phyloP scores from a whole-genome alignment of 2,888 invertebrate genomes.

The Melipona bicolor region DNA sequence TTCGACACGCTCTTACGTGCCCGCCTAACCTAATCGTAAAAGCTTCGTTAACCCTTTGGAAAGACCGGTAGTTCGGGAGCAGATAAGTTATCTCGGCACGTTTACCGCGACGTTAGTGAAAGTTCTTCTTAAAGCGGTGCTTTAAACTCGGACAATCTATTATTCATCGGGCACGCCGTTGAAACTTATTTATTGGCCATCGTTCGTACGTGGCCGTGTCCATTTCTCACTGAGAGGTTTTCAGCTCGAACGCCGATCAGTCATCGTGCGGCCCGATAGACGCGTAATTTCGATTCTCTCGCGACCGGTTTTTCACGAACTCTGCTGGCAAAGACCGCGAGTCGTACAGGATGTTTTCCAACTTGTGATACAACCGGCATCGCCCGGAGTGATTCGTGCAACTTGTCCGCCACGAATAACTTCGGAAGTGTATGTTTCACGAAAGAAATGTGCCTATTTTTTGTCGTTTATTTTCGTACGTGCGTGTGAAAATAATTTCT shows the following conservation, averaged over 20 bases:
- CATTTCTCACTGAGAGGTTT: conserved; percentile 33
- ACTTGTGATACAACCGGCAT: not conserved
- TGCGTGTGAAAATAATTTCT: no score
- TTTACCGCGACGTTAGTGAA: conserved; percentile 28
- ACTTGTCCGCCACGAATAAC: no score
- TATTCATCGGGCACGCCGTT: conserved; percentile 35
- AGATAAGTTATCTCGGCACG: conserved; percentile 28
- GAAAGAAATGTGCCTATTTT: no score
- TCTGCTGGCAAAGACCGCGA: not conserved
- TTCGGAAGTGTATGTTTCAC: no score
- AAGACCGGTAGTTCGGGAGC: conserved; percentile 39
- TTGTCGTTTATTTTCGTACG: no score
- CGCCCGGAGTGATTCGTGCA: no score
- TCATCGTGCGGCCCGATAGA: not conserved
- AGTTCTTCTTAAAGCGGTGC: conserved; percentile 26
- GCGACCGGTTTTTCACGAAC: not conserved
- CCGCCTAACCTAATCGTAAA: conserved; percentile 3
- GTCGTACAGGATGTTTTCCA: not conserved
- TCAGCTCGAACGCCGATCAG: conserved; percentile 20
- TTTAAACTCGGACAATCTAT: conserved; percentile 50
- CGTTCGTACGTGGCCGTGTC: conserved; percentile 16
- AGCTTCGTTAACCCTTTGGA: conserved; percentile 48
- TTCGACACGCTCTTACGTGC: not conserved
- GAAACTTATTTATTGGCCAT: conserved; percentile 51
- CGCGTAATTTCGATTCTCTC: conserved; percentile 3